Evolutionary conservation across 1,140 invertebrate species (phyloP).

Genomic region (Paraescarpia echinospica): DNA sequence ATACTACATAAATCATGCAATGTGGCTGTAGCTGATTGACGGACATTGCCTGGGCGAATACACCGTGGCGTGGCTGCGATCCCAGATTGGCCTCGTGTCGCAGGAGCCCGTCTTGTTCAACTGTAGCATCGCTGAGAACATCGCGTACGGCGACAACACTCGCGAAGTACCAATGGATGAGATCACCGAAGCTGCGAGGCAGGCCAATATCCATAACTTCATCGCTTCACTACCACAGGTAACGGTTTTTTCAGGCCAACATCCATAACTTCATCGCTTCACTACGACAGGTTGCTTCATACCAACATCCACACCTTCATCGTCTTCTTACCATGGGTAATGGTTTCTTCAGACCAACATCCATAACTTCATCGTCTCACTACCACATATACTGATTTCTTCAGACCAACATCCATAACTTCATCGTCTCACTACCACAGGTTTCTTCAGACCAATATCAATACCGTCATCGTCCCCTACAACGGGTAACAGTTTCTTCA

Average conservation of each 20-base stretch:
- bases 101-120: slow-evolving; percentile 65
- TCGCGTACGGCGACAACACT: slow-evolving; percentile 80
- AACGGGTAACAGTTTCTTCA: too few species aligned
- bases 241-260: too few species aligned
- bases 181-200: slow-evolving; percentile 71
- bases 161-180: slow-evolving; percentile 22
- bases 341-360: too few species aligned
- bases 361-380: too few species aligned
- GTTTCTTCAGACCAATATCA: too few species aligned
- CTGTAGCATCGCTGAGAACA: slow-evolving; percentile 88
- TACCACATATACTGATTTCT: neutral
- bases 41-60: slow-evolving; percentile 14
- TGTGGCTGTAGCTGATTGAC: slow-evolving; percentile 29
- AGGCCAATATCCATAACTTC: slow-evolving; percentile 57
- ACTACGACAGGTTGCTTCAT: too few species aligned
- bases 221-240: too few species aligned
- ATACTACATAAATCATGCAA: neutral
- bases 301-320: slow-evolving; percentile 81
- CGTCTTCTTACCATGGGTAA: slow-evolving; percentile 66
- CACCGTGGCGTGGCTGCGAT: slow-evolving; percentile 35
- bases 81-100: slow-evolving; percentile 38
- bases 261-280: too few species aligned
- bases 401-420: too few species aligned
- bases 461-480: too few species aligned
- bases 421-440: too few species aligned